Percentiles rank a stretch among this genome's conserved stretches.
Evolutionary conservation across 2,113 vertebrate genomes (phyloP).

Genomic region (Rhegmatorhina hoffmannsi): DNA sequence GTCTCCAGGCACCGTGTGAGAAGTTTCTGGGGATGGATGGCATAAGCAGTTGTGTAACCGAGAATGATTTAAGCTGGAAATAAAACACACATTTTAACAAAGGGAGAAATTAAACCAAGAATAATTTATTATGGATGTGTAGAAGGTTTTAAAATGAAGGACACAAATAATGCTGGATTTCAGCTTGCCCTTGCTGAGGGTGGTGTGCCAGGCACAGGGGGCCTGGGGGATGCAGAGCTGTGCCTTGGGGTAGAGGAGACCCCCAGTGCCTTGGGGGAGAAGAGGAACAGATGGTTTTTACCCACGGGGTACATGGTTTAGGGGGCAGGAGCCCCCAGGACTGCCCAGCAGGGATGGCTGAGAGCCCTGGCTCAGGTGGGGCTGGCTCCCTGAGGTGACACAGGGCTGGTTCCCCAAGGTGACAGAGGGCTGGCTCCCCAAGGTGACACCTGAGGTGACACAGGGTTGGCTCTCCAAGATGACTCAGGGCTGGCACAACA

Average conservation of each 20-base stretch:
- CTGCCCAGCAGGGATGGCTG: neutral
- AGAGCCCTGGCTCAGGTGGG: neutral
- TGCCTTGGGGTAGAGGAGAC: neutral
- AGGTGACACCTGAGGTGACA: neutral
- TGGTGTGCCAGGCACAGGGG: neutral
- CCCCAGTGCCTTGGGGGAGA: neutral
- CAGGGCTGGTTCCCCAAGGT: neutral
- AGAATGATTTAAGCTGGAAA: neutral
- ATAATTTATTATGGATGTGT: rapidly evolving
- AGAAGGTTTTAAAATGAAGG: neutral
- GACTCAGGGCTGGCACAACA: neutral
- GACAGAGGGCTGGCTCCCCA: neutral
- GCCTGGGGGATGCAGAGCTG: neutral
- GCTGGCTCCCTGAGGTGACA: neutral
- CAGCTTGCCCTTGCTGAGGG: neutral
- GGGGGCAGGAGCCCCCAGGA: neutral
- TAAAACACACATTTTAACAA: neutral
- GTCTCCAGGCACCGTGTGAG: neutral
- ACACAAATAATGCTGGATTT: neutral
- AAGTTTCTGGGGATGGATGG: neutral
- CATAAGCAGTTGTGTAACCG: neutral
- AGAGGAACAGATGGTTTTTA: rapidly evolving
- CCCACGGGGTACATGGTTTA: rapidly evolving
- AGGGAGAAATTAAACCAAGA: neutral
- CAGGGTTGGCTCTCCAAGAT: neutral